phyloP scores from a whole-genome alignment of 2,113 vertebrate genomes.

The Ptilorrhoa leucosticta region DNA sequence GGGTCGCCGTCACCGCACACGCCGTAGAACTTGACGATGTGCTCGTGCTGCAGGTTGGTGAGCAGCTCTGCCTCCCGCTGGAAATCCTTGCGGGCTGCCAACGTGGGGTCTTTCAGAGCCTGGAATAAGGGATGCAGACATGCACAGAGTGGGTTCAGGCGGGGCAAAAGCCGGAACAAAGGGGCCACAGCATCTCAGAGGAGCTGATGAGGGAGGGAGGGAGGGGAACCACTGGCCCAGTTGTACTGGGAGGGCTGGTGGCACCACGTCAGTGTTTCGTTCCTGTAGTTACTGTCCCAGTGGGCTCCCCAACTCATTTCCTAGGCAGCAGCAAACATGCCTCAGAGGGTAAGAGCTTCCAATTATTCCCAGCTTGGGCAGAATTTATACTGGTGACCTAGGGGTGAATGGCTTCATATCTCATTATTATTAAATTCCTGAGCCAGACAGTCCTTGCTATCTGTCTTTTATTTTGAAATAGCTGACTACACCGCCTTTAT shows the following conservation, averaged over 20 bases:
- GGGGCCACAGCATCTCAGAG: accelerated
- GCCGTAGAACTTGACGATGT: constrained; percentile 95
- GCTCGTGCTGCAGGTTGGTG: constrained; percentile 95
- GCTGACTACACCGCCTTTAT: constrained; percentile 52
- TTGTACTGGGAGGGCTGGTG: neutral
- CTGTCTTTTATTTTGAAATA: constrained; percentile 60
- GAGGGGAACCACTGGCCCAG: neutral
- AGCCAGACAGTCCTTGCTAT: constrained; percentile 50
- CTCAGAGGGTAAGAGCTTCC: constrained; percentile 51
- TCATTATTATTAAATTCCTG: constrained; percentile 64
- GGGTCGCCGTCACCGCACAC: constrained; percentile 96
- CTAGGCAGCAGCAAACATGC: neutral
- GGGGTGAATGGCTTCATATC: constrained; percentile 52
- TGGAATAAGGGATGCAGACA: constrained; percentile 29
- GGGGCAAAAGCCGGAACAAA: neutral
- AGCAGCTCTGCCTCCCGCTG: constrained; percentile 96
- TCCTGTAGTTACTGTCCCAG: neutral
- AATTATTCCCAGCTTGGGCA: constrained; percentile 52
- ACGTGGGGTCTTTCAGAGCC: constrained; percentile 94
- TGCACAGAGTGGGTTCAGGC: neutral
- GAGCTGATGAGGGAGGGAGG: neutral
- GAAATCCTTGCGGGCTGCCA: constrained; percentile 95
- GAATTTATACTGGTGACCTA: constrained; percentile 56
- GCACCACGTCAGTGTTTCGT: accelerated
- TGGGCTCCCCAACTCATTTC: neutral